Conservation (phyloP, 2,113 vertebrate species). For the Mandrillus leucophaeus region DNA sequence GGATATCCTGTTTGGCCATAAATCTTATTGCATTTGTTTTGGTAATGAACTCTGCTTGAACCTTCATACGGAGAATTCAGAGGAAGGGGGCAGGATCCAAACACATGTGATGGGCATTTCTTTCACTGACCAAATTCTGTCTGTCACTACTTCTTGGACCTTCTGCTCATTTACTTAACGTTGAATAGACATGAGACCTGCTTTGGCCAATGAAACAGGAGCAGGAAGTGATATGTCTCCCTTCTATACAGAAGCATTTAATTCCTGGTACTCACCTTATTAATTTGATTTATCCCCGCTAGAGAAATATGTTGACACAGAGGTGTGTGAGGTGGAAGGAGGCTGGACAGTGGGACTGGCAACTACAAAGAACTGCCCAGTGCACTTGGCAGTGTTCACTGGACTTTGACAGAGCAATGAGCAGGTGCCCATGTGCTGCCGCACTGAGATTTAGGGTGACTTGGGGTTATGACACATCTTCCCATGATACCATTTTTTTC, state of each 20-base stretch:
- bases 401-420: neutral
- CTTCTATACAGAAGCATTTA: neutral
- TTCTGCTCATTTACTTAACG: neutral
- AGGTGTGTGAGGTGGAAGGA: neutral
- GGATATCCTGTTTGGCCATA: neutral
- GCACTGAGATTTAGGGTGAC: neutral
- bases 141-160: neutral
- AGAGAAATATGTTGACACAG: neutral
- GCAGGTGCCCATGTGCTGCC: neutral
- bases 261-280: neutral
- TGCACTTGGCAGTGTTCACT: neutral
- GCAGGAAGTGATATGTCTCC: neutral
- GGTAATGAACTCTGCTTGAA: neutral
- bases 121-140: neutral
- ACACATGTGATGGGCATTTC: neutral
- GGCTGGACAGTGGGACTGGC: accelerated
- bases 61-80: neutral
- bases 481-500: neutral
- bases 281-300: neutral
- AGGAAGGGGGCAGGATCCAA: neutral
- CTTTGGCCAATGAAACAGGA: neutral
- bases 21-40: neutral
- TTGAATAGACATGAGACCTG: neutral
- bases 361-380: neutral
- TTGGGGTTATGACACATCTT: neutral